Percentiles rank a stretch among this genome's conserved stretches.
phyloP scores from a whole-genome alignment of 2,888 invertebrate genomes.

The Melikaiella ostensackeni region DNA sequence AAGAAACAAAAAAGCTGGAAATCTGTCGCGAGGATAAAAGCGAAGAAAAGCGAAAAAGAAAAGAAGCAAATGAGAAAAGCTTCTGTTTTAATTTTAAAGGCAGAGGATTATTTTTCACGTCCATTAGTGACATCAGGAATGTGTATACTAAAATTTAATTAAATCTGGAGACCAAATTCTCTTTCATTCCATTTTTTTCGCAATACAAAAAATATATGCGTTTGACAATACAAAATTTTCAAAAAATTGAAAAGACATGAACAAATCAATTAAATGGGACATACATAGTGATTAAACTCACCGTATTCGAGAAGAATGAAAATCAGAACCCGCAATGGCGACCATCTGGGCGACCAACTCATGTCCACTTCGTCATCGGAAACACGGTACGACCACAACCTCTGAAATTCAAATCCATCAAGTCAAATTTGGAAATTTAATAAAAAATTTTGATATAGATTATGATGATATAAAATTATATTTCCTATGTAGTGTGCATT shows the following conservation, averaged over 20 bases:
- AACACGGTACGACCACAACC: slow-evolving; percentile 58
- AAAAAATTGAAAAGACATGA: not conserved
- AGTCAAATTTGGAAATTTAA: not conserved
- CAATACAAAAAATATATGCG: no score
- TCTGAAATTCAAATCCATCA: slow-evolving; percentile 49
- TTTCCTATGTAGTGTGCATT: no score
- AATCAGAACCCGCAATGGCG: slow-evolving; percentile 71
- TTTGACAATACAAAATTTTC: not conserved
- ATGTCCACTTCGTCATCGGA: slow-evolving; percentile 75
- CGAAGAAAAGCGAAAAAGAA: not conserved
- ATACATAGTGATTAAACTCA: slow-evolving; percentile 57
- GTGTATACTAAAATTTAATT: no score
- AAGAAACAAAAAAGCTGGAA: slow-evolving; percentile 13
- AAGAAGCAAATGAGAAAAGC: slow-evolving; percentile 11
- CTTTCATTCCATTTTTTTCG: no score
- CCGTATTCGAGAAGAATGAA: slow-evolving; percentile 72
- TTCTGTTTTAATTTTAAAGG: not conserved
- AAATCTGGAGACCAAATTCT: no score
- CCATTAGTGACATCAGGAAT: no score
- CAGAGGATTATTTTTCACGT: not conserved
- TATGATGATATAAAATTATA: no score
- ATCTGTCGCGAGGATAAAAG: not conserved
- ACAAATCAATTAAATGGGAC: not conserved
- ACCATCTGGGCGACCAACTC: slow-evolving; percentile 74
- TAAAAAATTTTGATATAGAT: not conserved